Base-by-base conservation (phyloP, 2,888 invertebrate species). In the Emmelina monodactyla region DNA sequence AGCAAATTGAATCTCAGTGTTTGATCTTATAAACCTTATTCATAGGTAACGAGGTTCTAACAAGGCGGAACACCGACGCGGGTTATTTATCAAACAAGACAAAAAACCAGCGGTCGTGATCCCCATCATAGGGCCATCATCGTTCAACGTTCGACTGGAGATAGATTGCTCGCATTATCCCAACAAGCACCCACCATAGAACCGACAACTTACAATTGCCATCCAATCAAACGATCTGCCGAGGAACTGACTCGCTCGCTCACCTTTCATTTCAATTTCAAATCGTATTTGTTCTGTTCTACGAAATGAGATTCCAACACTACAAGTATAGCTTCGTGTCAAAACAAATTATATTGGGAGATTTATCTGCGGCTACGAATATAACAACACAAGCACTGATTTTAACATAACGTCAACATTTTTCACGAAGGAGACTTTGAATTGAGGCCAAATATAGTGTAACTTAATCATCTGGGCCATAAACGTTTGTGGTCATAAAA, bases 61-160 rank as follows among this genome's bases (percentile, higher is more conserved):
- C 62, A 57, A 48, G 51, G 49, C 55, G 53, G 64, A 66, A 59
- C 58, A 63, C 61, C 63, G 54, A 58, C 51, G 58, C 58, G 53
- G 51, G 52, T 57, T 58, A 62, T 71, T 69, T 68, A 75, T 58
- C 60, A 63, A 68, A 60, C 63, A 72, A 70, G 71, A 70, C 65
- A 70, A 73, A 68, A 66, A 65, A 63, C 58, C 51, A 58, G 57
- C 61, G 47, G 63, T 71, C 75, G 73, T 70, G 70, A 72, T 65
- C 64, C 53, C 63, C 73, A 71, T 76, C 73, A 65, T 60, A 62
- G 67, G 66, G 71, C 73, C 68, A 71, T 72, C 75, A 71, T 63
- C 62, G 58, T 53, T 53, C 49, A 19, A 5, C 19, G 19, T 5
- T 19, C 19, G 19, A 5, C 19, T 5, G 19, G 62, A 69, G 76